Evolutionary conservation across 1,140 invertebrate genomes (phyloP).

Genomic region (Nymphalis io): DNA sequence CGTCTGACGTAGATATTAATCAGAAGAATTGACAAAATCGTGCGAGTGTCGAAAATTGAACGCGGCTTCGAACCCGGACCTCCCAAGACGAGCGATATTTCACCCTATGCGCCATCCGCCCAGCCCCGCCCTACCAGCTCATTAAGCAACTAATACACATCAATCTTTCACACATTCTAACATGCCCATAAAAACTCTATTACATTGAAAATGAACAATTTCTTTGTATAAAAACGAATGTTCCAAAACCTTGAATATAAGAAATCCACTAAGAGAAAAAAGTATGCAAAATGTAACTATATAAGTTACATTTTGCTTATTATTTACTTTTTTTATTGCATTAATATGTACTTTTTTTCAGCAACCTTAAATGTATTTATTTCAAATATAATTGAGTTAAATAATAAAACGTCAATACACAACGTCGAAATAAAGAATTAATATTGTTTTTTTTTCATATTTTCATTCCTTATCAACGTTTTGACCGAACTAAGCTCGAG

Average conservation of each 20-base stretch:
- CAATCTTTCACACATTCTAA: slow-evolving; percentile 68
- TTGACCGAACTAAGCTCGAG: too few relatives aligned
- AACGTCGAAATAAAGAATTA: too few relatives aligned
- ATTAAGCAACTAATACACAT: slow-evolving; percentile 74
- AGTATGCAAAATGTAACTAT: too few relatives aligned
- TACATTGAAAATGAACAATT: slow-evolving; percentile 23
- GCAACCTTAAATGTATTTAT: too few relatives aligned
- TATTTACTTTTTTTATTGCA: too few relatives aligned
- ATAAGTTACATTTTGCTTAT: too few relatives aligned
- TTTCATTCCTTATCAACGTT: too few relatives aligned
- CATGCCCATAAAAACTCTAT: slow-evolving; percentile 30
- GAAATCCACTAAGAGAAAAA: too few relatives aligned
- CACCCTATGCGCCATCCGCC: slow-evolving; percentile 63
- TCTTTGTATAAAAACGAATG: neutral
- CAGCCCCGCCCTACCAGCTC: slow-evolving; percentile 67
- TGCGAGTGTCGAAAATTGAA: slow-evolving; percentile 76
- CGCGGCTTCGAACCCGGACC: slow-evolving; percentile 59
- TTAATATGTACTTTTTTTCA: too few relatives aligned
- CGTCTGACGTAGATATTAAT: slow-evolving; percentile 67
- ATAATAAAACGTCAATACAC: too few relatives aligned
- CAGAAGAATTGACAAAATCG: slow-evolving; percentile 74
- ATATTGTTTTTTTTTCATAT: too few relatives aligned
- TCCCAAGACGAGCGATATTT: slow-evolving; percentile 75
- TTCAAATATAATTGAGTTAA: too few relatives aligned
- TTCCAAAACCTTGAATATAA: neutral